Evolutionary conservation across 2,113 vertebrate genomes (phyloP).

Genomic region (Choloepus hoffmanni): DNA sequence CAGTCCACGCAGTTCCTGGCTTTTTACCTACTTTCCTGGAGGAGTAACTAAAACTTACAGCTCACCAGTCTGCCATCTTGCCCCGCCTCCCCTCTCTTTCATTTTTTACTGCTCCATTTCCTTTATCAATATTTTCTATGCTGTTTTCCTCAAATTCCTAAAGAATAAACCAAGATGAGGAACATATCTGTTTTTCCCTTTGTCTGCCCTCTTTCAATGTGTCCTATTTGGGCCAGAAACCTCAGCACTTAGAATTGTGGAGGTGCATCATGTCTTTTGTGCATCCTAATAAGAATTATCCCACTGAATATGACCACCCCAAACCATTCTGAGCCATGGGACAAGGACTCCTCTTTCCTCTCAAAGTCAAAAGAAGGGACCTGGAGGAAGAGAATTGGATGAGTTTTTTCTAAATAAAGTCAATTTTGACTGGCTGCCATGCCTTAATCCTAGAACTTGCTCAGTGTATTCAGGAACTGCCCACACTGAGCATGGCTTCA

Average conservation of each 20-base stretch:
- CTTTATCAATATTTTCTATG: constrained; percentile 55
- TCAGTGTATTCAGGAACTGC: neutral
- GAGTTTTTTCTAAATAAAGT: constrained; percentile 44
- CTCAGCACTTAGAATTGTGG: neutral
- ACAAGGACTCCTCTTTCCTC: neutral
- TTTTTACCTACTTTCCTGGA: too few species aligned
- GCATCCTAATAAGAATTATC: neutral
- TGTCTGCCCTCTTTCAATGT: neutral
- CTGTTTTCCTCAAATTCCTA: constrained; percentile 57
- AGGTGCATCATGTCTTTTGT: neutral
- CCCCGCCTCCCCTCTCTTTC: too few species aligned
- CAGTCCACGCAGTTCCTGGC: too few species aligned
- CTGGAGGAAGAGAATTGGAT: neutral
- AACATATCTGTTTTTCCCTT: neutral
- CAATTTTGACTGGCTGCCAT: neutral
- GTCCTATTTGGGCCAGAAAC: constrained; percentile 4
- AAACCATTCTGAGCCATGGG: neutral
- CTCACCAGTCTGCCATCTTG: too few species aligned
- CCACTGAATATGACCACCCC: neutral
- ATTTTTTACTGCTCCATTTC: constrained; percentile 50
- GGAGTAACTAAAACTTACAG: too few species aligned
- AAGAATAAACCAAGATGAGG: constrained; percentile 43
- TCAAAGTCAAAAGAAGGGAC: constrained; percentile 26
- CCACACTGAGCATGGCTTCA: neutral
- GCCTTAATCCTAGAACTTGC: neutral